Evolutionary conservation across 92 coral and sea anemone genomes (phyloP), one percentile per base, ranked within the genome.

Genomic region (Parazoanthus darwini): DNA sequence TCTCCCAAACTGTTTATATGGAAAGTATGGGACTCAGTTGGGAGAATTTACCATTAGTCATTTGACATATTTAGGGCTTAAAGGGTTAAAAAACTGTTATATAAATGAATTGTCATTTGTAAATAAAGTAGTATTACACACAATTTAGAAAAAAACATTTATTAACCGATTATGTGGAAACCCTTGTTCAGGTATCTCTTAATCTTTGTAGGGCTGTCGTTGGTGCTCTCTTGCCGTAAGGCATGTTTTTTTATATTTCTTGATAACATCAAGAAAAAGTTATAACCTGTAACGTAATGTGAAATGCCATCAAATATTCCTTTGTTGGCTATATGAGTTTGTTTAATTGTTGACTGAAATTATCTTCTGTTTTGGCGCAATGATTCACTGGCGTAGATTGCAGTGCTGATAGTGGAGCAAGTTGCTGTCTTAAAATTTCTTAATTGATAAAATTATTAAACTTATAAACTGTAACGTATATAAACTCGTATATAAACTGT

Each of bases 171-270:
- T 83, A 83, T 83, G 87, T 83, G 87, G 67, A 83, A 83, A 83
- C 87, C 87, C 46, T n/a, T n/a, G 10, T 83, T 83, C 70, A 83
- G 67, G 78, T 83, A 83, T 83, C 33, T 68, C 87, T 70, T 68
- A 70, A 83, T 82, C 86, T 67, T 82, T 82, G 86, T 82, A 82
- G 86, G 86, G 59, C 86, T 68, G 86, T 82, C 43, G 66, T 82
- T 82, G 78, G 86, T 82, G 77, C 63, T 82, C 86, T 82, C 86
- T 82, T 82, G 86, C 86, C 72, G 78, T 82, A 83, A 83, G 87
- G 87, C 78, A 83, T 83, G 78, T 83, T 78, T 83, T 83, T 82
- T 82, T 82, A 82, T 82, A 82, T 82, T 82, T 82, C 43, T 82
- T 82, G 14, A 82, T 68, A 82, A 82, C 86, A 83, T 83, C 63